Conservation (phyloP, 37 sponge, comb jelly and placozoan species). For the Beroe forskalii region DNA sequence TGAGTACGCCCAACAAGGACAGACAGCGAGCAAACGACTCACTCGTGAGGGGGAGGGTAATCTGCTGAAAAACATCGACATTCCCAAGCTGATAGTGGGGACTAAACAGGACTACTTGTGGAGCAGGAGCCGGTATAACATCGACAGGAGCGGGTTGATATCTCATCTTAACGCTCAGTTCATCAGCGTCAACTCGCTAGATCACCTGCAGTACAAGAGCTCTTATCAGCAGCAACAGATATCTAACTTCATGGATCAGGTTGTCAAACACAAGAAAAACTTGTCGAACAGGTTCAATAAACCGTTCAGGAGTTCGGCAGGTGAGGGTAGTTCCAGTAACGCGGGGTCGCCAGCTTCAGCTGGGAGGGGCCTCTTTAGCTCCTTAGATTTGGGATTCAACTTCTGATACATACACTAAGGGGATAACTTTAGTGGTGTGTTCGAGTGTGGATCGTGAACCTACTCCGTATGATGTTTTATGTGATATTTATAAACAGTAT, state of each 20-base stretch:
- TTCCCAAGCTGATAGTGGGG: slow-evolving; percentile 41
- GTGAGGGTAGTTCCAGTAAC: not conserved
- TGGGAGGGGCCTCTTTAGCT: slow-evolving; percentile 2
- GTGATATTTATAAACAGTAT: too few relatives aligned
- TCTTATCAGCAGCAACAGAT: slow-evolving; percentile 62
- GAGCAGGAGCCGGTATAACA: slow-evolving; percentile 45
- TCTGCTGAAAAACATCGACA: slow-evolving; percentile 17
- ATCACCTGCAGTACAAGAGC: slow-evolving; percentile 36
- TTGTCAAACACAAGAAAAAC: slow-evolving; percentile 26
- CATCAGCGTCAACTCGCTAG: slow-evolving; percentile 40
- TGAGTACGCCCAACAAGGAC: slow-evolving; percentile 23
- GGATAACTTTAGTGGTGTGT: too few relatives aligned
- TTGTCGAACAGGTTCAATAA: slow-evolving; percentile 17
- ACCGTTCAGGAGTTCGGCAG: slow-evolving; percentile 5
- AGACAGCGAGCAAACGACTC: not conserved
- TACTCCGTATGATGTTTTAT: too few relatives aligned
- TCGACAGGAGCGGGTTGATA: slow-evolving; percentile 25
- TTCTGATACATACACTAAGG: too few relatives aligned
- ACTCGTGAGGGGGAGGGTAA: slow-evolving; percentile 7
- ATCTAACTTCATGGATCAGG: slow-evolving; percentile 32
- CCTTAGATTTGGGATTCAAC: slow-evolving; percentile 29
- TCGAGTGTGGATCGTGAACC: too few relatives aligned
- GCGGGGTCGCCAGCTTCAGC: not conserved
- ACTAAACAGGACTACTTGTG: slow-evolving; percentile 54
- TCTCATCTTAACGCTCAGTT: slow-evolving; percentile 18